phyloP scores from a whole-genome alignment of 2,888 invertebrate genomes.

The Arge pagana region DNA sequence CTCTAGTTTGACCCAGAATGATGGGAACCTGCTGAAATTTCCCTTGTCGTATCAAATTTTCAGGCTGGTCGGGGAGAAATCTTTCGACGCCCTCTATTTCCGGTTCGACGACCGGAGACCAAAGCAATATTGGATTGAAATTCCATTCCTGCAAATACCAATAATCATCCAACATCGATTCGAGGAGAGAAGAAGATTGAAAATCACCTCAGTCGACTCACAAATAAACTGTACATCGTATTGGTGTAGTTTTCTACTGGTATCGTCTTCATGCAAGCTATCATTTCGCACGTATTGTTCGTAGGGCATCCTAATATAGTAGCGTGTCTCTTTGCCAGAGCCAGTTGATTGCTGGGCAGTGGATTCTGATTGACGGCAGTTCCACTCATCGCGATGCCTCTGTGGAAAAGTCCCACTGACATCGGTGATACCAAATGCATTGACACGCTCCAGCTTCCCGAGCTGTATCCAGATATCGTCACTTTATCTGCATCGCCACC shows the following conservation, averaged over 20 bases:
- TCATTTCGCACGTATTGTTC: constrained; percentile 60
- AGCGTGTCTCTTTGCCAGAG: constrained; percentile 69
- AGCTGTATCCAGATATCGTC: constrained; percentile 67
- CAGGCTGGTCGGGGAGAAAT: constrained; percentile 68
- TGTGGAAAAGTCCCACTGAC: constrained; percentile 72
- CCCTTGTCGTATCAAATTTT: constrained; percentile 63
- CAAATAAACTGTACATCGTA: constrained; percentile 35
- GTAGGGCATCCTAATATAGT: constrained; percentile 64
- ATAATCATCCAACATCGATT: constrained; percentile 5
- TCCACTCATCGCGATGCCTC: constrained; percentile 72
- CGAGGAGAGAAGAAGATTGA: neutral
- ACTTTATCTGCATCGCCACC: constrained; percentile 71
- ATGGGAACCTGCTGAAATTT: constrained; percentile 68
- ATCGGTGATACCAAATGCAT: constrained; percentile 65
- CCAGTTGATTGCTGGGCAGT: constrained; percentile 61
- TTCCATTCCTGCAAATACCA: constrained; percentile 64
- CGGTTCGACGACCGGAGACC: constrained; percentile 69
- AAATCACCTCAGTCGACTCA: too few relatives aligned
- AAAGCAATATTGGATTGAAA: constrained; percentile 62
- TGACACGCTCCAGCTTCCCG: constrained; percentile 57
- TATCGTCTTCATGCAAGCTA: constrained; percentile 66
- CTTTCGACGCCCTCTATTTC: constrained; percentile 68
- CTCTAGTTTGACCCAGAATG: constrained; percentile 68
- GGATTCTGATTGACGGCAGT: constrained; percentile 63
- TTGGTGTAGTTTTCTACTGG: constrained; percentile 37